phyloP scores from a whole-genome alignment of 2,113 vertebrate genomes.

The Lophius piscatorius region DNA sequence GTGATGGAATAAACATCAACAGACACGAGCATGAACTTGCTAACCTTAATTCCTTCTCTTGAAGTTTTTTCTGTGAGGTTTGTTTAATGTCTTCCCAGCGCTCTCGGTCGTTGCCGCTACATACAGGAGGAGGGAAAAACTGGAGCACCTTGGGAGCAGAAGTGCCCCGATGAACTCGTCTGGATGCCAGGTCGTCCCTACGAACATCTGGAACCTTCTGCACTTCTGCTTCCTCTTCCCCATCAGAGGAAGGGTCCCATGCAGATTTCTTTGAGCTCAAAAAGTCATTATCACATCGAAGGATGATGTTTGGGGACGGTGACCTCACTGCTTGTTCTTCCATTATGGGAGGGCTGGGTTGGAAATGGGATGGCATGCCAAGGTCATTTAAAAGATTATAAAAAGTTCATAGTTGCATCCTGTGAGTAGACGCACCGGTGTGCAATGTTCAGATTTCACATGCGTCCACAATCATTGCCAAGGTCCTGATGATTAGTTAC shows the following conservation, averaged over 20 bases:
- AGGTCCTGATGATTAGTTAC: conserved; percentile 13
- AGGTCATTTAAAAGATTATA: conserved; percentile 21
- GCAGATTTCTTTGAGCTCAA: conserved; percentile 77
- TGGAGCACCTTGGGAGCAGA: conserved; percentile 76
- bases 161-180: conserved; percentile 83
- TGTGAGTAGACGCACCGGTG: conserved; percentile 4
- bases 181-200: conserved; percentile 91
- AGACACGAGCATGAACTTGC: conserved; percentile 5
- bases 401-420: not conserved
- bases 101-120: conserved; percentile 79
- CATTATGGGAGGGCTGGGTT: conserved; percentile 55
- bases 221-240: conserved; percentile 74
- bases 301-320: conserved; percentile 82
- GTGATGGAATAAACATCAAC: not conserved
- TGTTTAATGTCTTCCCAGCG: conserved; percentile 81
- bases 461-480: not conserved
- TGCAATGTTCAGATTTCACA: conserved; percentile 15
- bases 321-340: conserved; percentile 76
- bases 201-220: conserved; percentile 87
- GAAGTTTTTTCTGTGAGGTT: conserved; percentile 77
- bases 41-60: conserved; percentile 75
- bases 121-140: conserved; percentile 83
- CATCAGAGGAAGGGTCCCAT: conserved; percentile 79
- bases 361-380: conserved; percentile 24
- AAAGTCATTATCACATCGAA: conserved; percentile 87